These are phyloP conservation scores for Branchinecta sandiegonensis DNA, from an alignment of 2,888 invertebrate species.

Conservation along the genomic window DNA sequence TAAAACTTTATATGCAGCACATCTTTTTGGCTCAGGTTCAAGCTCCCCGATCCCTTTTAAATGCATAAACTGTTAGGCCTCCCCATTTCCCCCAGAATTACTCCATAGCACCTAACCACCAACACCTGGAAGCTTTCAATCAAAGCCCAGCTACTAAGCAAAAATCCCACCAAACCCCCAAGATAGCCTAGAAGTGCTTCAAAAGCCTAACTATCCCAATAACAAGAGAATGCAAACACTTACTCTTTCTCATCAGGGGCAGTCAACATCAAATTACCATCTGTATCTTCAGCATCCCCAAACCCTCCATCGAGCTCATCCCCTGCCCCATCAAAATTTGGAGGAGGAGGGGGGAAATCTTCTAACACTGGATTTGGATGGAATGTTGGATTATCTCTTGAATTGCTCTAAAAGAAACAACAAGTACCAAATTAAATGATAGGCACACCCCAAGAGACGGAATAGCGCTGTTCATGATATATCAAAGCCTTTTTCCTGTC, in stretches of 20 bases:
- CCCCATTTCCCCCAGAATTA: no score
- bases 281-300: not conserved
- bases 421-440: not conserved
- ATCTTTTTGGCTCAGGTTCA: no score
- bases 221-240: not conserved
- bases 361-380: slow-evolving; percentile 9
- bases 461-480: no score
- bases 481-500: no score
- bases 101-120: no score
- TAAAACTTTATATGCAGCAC: no score
- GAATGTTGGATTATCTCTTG: slow-evolving; percentile 8
- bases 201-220: slow-evolving; percentile 9
- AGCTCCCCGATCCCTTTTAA: no score
- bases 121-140: no score
- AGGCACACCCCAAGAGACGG: not conserved
- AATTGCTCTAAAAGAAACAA: not conserved
- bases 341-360: slow-evolving; percentile 14
- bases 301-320: slow-evolving; percentile 7
- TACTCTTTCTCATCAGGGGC: slow-evolving; percentile 16
- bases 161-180: no score
- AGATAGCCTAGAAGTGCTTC: no score
- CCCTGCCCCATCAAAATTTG: not conserved
- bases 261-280: not conserved
- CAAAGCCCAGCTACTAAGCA: no score
- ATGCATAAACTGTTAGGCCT: no score